Evolutionary conservation across 30 jellyfish, hydroid and myxozoan genomes (phyloP), one percentile per base, ranked within the genome.

Genomic region (Cassiopea andromeda): DNA sequence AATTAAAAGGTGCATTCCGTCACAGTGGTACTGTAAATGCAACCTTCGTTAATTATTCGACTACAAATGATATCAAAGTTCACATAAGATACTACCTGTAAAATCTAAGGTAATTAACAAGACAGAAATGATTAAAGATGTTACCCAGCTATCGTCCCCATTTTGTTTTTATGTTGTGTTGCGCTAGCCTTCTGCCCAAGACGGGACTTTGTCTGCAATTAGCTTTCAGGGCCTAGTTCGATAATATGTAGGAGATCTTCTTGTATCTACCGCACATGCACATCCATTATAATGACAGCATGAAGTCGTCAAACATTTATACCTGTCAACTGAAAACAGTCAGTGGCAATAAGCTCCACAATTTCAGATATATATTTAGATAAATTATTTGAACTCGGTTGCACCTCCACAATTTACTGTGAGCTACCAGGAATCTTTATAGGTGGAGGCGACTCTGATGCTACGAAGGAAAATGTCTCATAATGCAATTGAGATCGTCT

Each of bases 381-480:
- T 27, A 27, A 27, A 27, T 27, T 27, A 27, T 27, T 27, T 27
- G 38, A 27, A 27, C 38, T 27, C 38, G 38, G 38, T 27, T 27
- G 38, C 38, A 27, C 38, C 0, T 27, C 38, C 38, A 27, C 38
- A 27, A 0, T 27, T 27, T 27, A 27, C 38, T 27, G 38, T 27
- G 38, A 27, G 38, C 38, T 27, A 27, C 38, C 38, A 27, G 38
- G 38, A 27, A 27, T 27, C 38, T 27, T 27, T 27, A 27, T 27
- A 27, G 38, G 38, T 27, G 38, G 38, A 27, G 38, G 38, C 38
- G 0, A 27, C 38, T 27, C 64, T 54, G 64, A 6, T 10, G 12
- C 2, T 12, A 54, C 57, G 79, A 43, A 19, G 79, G 79, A 19
- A 70, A 70, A n/a, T 16, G 50, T 70, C 79, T 70, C 79, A 16